Base-by-base conservation (phyloP, 2,797 vertebrate genomes). In the Pipistrellus pipistrellus region DNA sequence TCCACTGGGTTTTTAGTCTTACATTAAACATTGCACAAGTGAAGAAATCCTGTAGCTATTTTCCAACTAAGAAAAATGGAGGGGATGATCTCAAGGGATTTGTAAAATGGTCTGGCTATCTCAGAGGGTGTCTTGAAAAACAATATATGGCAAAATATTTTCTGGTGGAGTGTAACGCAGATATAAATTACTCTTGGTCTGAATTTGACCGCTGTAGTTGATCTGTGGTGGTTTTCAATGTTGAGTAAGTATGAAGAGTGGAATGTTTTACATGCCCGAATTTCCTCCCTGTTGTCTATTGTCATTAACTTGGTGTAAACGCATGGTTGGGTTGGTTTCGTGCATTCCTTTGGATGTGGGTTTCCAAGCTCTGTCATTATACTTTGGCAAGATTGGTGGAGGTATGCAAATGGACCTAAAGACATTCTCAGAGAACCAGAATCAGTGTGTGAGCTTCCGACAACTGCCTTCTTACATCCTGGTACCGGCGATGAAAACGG, bases 271-370 rank as follows among this genome's bases (percentile, higher is more conserved):
- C 38, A 30, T 7, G 23, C 72, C 25, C 15, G 17, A 7, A 72
- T 73, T 81, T 78, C 55, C 41, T 64, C 77, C 41, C 51, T 4
- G 46, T 71, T 57, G 64, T 83, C 44, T 59, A 4, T 64, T 27
- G 38, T 46, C 51, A 59, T 18, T 57, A 44, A n/a, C 66, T 76
- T 73, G 35, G 5, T 53, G 25, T 30, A 25, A 71, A 53, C 20
- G 48, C 23, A 7, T 0, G 8, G 9, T 18, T 71, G 75, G 8
- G 9, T 18, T 71, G 75, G 53, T 71, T 82, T 46, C 32, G 72
- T 90, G 88, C 17, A 11, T 59, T 82, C 91, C 78, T 44, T 48
- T 53, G 90, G 68, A 20, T 66, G 55, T 91, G 77, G 41, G 41
- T 71, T 87, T 93, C 27, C 9, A 68, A 80, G 30, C n/a, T 48